Base-by-base conservation (phyloP, 35 echinoderm and acorn worm genomes). In the Lytechinus pictus region DNA sequence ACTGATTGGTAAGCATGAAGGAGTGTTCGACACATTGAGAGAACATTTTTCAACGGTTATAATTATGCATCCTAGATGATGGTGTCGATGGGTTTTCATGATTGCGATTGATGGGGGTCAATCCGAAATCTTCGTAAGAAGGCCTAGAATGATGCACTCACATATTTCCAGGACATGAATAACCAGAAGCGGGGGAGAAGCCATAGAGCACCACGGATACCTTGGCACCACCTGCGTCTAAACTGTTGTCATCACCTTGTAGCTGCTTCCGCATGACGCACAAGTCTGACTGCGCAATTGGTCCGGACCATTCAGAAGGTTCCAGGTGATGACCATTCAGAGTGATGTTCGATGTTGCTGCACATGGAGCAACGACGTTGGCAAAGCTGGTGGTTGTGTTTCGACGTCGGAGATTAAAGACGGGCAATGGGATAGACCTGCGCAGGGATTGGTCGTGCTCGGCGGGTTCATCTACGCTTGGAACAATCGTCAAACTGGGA, bases 161-260 rank as follows among this genome's bases (percentile, higher is more conserved):
- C 21, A 93, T 11, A 33, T n/a, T 93, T 10, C 53, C 92, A 28
- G 92, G 92, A 27, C 92, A 93, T 19, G 92, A 14, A 93, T 93
- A 93, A 5, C 10, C 92, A 5, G 92, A 93, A 27, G 92, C 53
- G 11, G 92, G 92, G 27, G 92, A 57, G n/a, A 93, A 93, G 10
- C 92, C 92, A 27, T 93, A 93, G 21, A 93, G 92, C 55, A 93
- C 92, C 29, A 57, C 92, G 10, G 92, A 93, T 57, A 93, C 92
- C 54, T 57, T 93, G 52, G 54, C 92, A 27, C 54, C 92, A 55
- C 92, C 54, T 9, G 52, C 1, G n/a, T 57, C 53, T 54, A 93
- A 55, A 55, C 13, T 4, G 54, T 93, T 54, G n/a, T 1, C 27
- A 11, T 3, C 27, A 55, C 53, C n/a, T 3, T 93, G 29, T 9